Percentiles rank a stretch among this genome's conserved stretches.
These are phyloP conservation scores for Euglossa dilemma DNA, from an alignment of 1,140 invertebrate genomes.

Conservation along the genomic window DNA sequence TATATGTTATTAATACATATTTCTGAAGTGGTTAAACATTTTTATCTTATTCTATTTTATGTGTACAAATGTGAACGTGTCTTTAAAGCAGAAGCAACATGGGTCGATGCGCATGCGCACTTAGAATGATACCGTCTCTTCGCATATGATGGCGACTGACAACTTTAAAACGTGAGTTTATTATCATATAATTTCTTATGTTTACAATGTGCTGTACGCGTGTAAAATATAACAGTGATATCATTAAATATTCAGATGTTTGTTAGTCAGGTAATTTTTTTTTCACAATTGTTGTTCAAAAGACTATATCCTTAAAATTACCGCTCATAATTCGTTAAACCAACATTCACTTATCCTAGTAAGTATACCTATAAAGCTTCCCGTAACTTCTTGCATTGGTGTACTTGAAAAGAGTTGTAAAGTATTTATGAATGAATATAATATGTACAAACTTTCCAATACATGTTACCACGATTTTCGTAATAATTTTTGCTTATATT, in stretches of 20 bases:
- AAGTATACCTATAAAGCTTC: constrained; percentile 67
- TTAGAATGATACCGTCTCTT: constrained; percentile 69
- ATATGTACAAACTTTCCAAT: not conserved
- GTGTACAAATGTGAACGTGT: constrained; percentile 63
- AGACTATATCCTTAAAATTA: constrained; percentile 59
- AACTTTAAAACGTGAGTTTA: constrained; percentile 81
- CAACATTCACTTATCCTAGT: constrained; percentile 69
- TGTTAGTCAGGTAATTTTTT: constrained; percentile 6
- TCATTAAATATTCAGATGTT: constrained; percentile 34
- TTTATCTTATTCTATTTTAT: constrained; percentile 39
- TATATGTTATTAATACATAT: not conserved
- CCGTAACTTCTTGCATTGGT: constrained; percentile 60
- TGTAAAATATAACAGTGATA: constrained; percentile 57
- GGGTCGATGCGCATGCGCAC: constrained; percentile 68
- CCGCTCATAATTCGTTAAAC: constrained; percentile 68
- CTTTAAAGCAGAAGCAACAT: constrained; percentile 65
- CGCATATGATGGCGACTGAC: constrained; percentile 79
- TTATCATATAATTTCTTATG: constrained; percentile 71
- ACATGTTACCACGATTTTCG: not conserved
- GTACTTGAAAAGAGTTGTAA: constrained; percentile 47
- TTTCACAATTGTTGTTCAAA: not conserved
- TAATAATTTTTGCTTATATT: not conserved
- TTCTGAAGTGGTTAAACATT: constrained; percentile 13
- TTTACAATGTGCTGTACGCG: constrained; percentile 31
- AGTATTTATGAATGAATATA: constrained; percentile 30